These are phyloP conservation scores for Leptocoma aspasia DNA, from an alignment of 2,113 vertebrate species.

Conservation along the genomic window DNA sequence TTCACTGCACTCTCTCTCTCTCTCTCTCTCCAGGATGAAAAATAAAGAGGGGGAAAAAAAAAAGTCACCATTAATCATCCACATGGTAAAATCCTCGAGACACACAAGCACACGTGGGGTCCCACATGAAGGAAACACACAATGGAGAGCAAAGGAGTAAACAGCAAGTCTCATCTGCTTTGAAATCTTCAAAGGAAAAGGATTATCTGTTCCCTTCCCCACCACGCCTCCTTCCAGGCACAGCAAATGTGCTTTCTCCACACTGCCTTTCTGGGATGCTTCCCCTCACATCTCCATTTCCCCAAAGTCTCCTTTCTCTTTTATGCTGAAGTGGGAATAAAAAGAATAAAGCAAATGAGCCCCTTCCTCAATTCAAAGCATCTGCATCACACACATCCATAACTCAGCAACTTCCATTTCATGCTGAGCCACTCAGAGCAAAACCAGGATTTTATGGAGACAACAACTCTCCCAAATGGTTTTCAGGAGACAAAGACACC, in stretches of 20 bases:
- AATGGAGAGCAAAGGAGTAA: neutral
- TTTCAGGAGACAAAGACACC: neutral
- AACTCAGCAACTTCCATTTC: constrained; percentile 50
- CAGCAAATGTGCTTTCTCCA: neutral
- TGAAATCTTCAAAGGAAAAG: neutral
- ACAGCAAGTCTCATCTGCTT: neutral
- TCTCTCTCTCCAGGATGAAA: neutral
- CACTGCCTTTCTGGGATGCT: neutral
- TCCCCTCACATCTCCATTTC: neutral
- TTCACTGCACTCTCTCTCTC: neutral
- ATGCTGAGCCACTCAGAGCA: constrained; percentile 22
- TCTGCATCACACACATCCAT: neutral
- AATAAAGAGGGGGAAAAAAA: neutral
- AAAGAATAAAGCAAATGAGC: constrained; percentile 49
- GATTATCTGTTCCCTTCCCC: neutral
- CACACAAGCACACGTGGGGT: neutral
- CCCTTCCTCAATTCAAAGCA: constrained; percentile 52
- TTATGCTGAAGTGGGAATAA: constrained; percentile 42
- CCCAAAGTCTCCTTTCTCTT: constrained; percentile 17
- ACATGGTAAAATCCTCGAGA: neutral
- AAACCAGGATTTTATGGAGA: neutral
- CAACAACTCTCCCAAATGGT: neutral
- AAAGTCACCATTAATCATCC: neutral
- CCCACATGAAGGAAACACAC: neutral
- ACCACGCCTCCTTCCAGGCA: neutral